These are phyloP conservation scores for Heliocidaris erythrogramma DNA, from an alignment of 35 echinoderm and acorn worm species.

Conservation along the genomic window DNA sequence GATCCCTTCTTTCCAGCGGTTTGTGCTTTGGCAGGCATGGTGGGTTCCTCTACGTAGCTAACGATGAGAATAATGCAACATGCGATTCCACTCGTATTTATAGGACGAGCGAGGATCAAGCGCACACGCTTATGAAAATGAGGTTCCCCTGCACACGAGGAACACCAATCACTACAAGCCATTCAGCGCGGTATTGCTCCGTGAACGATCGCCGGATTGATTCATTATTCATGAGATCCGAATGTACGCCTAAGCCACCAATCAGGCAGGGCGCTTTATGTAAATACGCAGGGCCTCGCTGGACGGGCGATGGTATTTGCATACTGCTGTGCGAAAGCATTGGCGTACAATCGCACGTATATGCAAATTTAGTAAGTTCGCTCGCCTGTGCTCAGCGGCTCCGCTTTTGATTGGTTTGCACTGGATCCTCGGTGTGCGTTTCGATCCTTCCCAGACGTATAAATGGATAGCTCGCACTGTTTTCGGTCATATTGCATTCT, in stretches of 20 bases:
- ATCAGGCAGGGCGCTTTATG: neutral
- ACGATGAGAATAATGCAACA: neutral
- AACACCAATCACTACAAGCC: neutral
- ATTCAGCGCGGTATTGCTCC: neutral
- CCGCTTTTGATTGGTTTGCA: neutral
- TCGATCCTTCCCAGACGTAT: neutral
- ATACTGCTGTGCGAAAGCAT: neutral
- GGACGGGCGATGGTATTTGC: neutral
- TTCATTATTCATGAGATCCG: constrained; percentile 9
- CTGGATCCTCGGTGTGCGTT: neutral
- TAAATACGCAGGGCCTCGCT: neutral
- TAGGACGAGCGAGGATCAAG: neutral
- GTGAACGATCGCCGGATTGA: neutral
- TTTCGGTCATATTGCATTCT: neutral
- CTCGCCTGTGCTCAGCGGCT: neutral
- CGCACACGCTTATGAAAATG: neutral
- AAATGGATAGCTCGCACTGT: neutral
- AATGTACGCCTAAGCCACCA: neutral
- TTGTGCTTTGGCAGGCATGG: constrained; percentile 60
- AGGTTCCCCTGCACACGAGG: neutral
- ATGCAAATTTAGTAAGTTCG: constrained; percentile 18
- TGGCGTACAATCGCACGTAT: neutral
- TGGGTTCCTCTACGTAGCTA: neutral
- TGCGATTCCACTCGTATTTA: constrained; percentile 37
- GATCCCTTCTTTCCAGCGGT: constrained; percentile 70